Percentiles rank a stretch among this genome's conserved stretches.
These are phyloP conservation scores for Tachycineta bicolor DNA, from an alignment of 2,113 vertebrate species.

Conservation along the genomic window DNA sequence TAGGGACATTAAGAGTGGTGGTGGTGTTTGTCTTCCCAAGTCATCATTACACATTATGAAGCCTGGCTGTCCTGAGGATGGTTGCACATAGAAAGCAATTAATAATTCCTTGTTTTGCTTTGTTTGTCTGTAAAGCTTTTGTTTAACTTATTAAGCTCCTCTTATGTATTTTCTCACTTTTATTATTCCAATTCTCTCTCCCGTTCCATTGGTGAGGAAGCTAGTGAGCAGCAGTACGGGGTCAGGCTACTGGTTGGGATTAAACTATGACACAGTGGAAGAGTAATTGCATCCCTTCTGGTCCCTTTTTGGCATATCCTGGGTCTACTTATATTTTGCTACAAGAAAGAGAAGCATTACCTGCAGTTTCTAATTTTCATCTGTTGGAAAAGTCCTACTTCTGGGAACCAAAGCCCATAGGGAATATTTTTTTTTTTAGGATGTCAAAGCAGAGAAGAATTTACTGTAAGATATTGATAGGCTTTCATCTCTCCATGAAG, in stretches of 20 bases:
- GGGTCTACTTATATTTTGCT: background rate
- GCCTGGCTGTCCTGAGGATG: background rate
- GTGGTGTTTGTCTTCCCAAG: background rate
- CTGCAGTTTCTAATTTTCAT: background rate
- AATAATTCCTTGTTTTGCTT: background rate
- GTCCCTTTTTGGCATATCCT: background rate
- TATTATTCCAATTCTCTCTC: background rate
- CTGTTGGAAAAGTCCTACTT: background rate
- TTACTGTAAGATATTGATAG: background rate
- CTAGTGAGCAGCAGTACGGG: background rate
- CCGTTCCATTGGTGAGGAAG: background rate
- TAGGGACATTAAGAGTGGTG: background rate
- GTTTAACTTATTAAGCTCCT: background rate
- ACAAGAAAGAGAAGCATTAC: background rate
- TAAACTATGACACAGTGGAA: background rate
- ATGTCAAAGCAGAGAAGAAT: background rate
- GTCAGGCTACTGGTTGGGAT: background rate
- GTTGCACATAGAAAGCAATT: background rate
- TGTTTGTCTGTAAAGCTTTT: background rate
- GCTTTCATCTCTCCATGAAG: background rate
- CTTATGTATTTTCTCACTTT: background rate
- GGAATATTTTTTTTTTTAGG: background rate
- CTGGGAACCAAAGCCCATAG: background rate
- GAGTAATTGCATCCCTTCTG: background rate
- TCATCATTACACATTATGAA: background rate